Evolutionary conservation across 2,888 invertebrate species (phyloP).

Genomic region (Anodontia alba): DNA sequence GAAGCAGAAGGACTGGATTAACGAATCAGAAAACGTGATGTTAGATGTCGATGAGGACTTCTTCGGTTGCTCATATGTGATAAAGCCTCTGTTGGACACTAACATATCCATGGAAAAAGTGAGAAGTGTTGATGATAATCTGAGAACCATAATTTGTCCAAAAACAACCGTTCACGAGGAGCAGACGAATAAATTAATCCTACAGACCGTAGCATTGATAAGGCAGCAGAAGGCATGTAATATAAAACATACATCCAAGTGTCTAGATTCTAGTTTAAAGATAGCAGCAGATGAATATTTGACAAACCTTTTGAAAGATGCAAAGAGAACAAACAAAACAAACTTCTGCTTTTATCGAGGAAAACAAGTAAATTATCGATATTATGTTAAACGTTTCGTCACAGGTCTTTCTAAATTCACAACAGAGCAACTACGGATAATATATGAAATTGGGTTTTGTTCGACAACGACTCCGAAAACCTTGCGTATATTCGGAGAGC

Average conservation of each 20-base stretch:
- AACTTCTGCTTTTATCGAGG: neutral
- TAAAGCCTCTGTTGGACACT: constrained; percentile 60
- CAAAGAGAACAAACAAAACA: neutral
- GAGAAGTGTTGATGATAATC: constrained; percentile 54
- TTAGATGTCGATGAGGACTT: constrained; percentile 80
- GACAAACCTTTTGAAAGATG: neutral
- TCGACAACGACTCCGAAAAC: constrained; percentile 67
- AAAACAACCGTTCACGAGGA: constrained; percentile 62
- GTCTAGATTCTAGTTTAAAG: neutral
- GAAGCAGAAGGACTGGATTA: constrained; percentile 43
- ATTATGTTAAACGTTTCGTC: constrained; percentile 34
- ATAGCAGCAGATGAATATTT: neutral
- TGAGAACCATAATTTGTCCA: constrained; percentile 71
- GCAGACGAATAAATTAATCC: constrained; percentile 59
- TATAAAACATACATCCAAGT: neutral
- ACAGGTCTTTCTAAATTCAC: constrained; percentile 52
- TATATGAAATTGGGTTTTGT: constrained; percentile 73
- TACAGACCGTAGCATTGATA: constrained; percentile 31
- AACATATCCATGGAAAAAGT: constrained; percentile 56
- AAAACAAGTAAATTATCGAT: neutral
- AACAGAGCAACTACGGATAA: constrained; percentile 59
- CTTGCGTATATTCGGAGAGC: constrained; percentile 28
- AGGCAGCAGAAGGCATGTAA: constrained; percentile 38
- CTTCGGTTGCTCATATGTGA: constrained; percentile 74
- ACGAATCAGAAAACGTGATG: constrained; percentile 56